Evolutionary conservation across 2,797 vertebrate genomes (phyloP).

Genomic region (Sparus aurata): DNA sequence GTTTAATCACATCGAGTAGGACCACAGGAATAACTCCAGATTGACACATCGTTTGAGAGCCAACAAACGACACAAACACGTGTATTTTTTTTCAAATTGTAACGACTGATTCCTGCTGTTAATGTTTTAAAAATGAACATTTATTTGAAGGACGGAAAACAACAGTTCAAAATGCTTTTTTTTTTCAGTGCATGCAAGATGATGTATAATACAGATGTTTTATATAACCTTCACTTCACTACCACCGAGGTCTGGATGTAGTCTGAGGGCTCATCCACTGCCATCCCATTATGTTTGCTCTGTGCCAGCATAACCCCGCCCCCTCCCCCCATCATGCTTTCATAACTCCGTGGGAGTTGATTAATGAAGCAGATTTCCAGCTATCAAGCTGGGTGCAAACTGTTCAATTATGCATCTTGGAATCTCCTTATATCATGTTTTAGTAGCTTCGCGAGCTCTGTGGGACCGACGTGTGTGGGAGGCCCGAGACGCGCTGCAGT

Average conservation of each 20-base stretch:
- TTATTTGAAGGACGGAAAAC: not conserved
- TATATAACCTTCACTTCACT: conserved; percentile 41
- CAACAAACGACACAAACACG: conserved; percentile 16
- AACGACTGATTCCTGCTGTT: not conserved
- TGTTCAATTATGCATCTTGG: conserved; percentile 84
- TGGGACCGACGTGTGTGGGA: conserved; percentile 49
- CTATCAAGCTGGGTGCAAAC: conserved; percentile 83
- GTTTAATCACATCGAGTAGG: conserved; percentile 35
- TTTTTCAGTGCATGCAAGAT: not conserved
- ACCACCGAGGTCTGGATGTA: conserved; percentile 17
- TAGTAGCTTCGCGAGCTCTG: conserved; percentile 61
- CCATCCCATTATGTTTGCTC: conserved; percentile 64
- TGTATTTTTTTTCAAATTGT: not conserved
- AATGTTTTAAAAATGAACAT: not conserved
- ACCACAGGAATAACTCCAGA: conserved; percentile 10
- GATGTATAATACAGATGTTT: conserved; percentile 7
- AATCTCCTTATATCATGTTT: conserved; percentile 81
- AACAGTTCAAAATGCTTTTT: not conserved
- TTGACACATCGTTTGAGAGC: conserved; percentile 15
- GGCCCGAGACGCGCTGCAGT: conserved; percentile 34
- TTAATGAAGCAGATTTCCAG: conserved; percentile 81
- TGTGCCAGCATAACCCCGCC: conserved; percentile 64
- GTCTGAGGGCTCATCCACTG: conserved; percentile 48
- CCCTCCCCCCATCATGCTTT: conserved; percentile 58
- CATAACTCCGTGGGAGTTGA: conserved; percentile 79